Evolutionary conservation across 2,113 vertebrate species (phyloP).

Genomic region (Pseudois nayaur): DNA sequence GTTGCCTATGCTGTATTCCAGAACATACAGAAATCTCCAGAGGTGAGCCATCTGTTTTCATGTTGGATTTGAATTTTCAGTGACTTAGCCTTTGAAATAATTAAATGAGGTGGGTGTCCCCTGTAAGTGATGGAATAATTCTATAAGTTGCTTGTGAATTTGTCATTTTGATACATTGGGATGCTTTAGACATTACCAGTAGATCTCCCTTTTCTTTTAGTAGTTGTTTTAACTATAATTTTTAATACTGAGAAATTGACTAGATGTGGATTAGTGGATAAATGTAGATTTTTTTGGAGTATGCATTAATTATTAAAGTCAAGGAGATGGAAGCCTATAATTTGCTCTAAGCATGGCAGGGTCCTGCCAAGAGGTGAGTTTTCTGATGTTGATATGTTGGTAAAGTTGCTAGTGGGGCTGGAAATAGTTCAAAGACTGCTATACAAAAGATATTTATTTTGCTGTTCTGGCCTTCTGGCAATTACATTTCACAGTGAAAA

Average conservation of each 20-base stretch:
- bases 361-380: neutral
- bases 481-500: constrained; percentile 8
- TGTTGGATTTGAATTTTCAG: neutral
- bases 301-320: neutral
- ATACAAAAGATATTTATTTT: constrained; percentile 25
- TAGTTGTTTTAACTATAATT: constrained; percentile 22
- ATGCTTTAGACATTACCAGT: neutral
- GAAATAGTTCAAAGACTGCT: neutral
- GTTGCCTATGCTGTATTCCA: constrained; percentile 81
- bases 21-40: constrained; percentile 73
- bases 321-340: neutral
- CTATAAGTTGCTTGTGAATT: neutral
- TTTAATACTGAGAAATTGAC: neutral
- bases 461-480: neutral
- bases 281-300: neutral
- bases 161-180: neutral
- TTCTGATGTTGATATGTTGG: neutral
- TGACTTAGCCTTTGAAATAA: constrained; percentile 41
- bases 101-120: neutral
- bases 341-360: neutral
- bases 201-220: neutral
- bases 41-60: constrained; percentile 75
- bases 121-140: constrained; percentile 4
- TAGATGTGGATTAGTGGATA: neutral
- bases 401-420: neutral